Base-by-base conservation (phyloP, 2,113 vertebrate species). In the Notarius quadriscutis region DNA sequence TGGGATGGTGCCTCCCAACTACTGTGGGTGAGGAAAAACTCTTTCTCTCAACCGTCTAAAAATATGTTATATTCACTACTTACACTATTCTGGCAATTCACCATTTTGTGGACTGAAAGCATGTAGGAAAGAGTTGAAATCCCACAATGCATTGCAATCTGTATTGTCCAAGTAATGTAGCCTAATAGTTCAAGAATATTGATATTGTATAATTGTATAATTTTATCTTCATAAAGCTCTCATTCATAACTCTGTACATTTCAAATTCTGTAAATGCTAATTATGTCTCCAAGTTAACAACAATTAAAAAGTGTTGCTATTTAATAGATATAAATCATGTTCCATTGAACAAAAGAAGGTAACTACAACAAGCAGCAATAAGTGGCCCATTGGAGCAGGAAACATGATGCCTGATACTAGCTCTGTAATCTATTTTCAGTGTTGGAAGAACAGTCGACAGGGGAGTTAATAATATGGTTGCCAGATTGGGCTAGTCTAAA, bases 1-100 rank as follows among this genome's bases (percentile, higher is more conserved):
- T 0, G 98, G 98, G 90, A 99, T 99, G 98, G 97, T 99, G 79
- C 97, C 97, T 0, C 96, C 97, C 0, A 94, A 92, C 93, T 95
- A 99, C 93, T 99, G 98, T 84, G 95, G 95, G 98, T 99, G 90
- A 95, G 41, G 95, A 92, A 80, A 58, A 58, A 18, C 2, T 20
- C 10, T n/a, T 60, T 53, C 57, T 30, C 14, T 83, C 34, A n/a
- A 5, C 1, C 11, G 6, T 69, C 2, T 69, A 22, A 60, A 78
- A 81, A 12, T 34, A 12, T 18, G 41, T 1, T 34, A 18, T 10
- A 67, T 15, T 14, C 8, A n/a, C 30, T 62, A 22, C 12, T 58
- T 48, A 63, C 5, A 34, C 34, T 22, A n/a, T 57, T 57, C 58
- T 34, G 55, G 12, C 27, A 80, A 55, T 27, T 80, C 10, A 27